Evolutionary conservation across 2,113 vertebrate genomes (phyloP), one percentile per base, ranked within the genome.

Genomic region (Cercocebus atys): DNA sequence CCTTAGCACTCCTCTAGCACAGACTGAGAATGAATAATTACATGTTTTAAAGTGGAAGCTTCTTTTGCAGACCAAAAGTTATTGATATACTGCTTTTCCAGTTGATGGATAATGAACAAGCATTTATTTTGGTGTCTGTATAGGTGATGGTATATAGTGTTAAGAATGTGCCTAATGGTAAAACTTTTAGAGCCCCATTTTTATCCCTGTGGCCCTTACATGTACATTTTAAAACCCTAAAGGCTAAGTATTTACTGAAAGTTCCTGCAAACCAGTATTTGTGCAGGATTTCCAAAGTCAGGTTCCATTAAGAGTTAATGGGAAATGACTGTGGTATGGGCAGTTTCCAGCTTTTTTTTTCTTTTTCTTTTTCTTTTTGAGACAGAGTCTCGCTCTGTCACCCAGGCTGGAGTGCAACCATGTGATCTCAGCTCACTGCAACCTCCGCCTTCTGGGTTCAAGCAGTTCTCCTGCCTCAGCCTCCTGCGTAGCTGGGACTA

Each of bases 51-150:
- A 93, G 16, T 82, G 38, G 32, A 97, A 90, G 18, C 23, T 95
- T 80, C 38, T 82, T 94, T 96, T 92, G 95, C 66, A 93, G 50
- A 64, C 14, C 43, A 85, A 86, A 96, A 93, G 47, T 94, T 96
- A 90, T 72, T 95, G 79, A 81, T 88, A 90, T 90, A 94, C 40
- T 90, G 50, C 97, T 61, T 76, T 76, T 96, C 87, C 92, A 89
- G 23, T 72, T 95, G 45, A 61, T 95, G 35, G 82, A 96, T 55
- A 98, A 95, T 95, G 90, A 94, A 87, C 3, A 85, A 81, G 78
- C 75, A 64, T 95, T 97, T 96, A 68, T 76, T 96, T 96, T 94
- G 70, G 52, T 87, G 90, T 97, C 84, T 97, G 20, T 91, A 30
- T 93, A 93, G 68, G 94, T 97, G 82, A 25, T 94, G 27, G 47